phyloP scores from a whole-genome alignment of 1,140 invertebrate species.

The Drosophila bifasciata region DNA sequence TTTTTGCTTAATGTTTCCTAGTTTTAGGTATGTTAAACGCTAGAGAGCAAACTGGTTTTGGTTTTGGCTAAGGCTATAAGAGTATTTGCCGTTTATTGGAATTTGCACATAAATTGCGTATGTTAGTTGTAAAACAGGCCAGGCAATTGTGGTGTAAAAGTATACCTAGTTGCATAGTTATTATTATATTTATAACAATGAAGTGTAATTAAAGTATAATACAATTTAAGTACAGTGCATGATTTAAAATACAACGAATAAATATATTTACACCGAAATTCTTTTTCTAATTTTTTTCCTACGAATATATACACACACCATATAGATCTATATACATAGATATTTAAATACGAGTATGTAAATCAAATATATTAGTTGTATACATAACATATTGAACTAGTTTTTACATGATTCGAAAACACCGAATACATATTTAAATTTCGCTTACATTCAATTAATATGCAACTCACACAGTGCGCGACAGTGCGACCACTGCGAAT shows the following conservation, averaged over 20 bases:
- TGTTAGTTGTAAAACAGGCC: conserved; percentile 27
- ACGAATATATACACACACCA: conserved; percentile 70
- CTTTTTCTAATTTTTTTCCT: conserved; percentile 73
- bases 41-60: conserved; percentile 58
- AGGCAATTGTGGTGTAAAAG: conserved; percentile 38
- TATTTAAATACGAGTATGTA: conserved; percentile 48
- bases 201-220: conserved; percentile 65
- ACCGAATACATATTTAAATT: conserved; percentile 61
- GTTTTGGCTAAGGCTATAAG: conserved; percentile 47
- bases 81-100: conserved; percentile 55
- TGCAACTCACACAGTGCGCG: conserved; percentile 68
- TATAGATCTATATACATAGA: conserved; percentile 55
- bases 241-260: conserved; percentile 82
- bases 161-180: conserved; percentile 64
- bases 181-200: conserved; percentile 39
- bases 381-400: conserved; percentile 72
- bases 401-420: conserved; percentile 64
- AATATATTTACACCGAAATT: conserved; percentile 77
- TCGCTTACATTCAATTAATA: conserved; percentile 77
- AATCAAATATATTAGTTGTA: conserved; percentile 75
- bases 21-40: conserved; percentile 63
- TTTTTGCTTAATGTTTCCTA: conserved; percentile 58
- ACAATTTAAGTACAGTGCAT: conserved; percentile 67
- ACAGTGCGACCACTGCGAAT: conserved; percentile 42
- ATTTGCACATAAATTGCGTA: conserved; percentile 19